Evolutionary conservation across 2,888 invertebrate genomes (phyloP), one percentile per base, ranked within the genome.

Genomic region (Chalcis sispes): DNA sequence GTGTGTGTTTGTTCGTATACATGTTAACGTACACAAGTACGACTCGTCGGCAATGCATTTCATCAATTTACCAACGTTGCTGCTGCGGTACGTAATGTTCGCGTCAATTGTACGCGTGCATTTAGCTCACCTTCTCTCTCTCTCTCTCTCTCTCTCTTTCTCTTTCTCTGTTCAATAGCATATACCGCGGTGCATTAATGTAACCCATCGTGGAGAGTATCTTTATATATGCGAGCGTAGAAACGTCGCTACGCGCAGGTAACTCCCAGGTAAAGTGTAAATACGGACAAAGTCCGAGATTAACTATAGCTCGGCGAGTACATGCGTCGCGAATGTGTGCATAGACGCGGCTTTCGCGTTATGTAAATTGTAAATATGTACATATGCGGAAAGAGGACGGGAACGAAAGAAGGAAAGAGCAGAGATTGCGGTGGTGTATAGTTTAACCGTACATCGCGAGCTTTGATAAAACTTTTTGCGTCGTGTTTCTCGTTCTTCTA

Each of bases 341-440:
- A 29, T 36, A 36, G 20, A 36, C 40, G 58, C 36, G n/a, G 27
- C 56, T 13, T 40, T 59, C 50, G 29, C 29, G 65, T 59, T 73
- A 67, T 67, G 73, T 54, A 67, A 73, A 73, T 73, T 67, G 73
- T 54, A 67, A 73, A 67, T 67, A 67, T 62, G 66, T 59, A 42
- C 61, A 58, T 50, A 29, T 36, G 15, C 42, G 25, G 42, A 20
- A 36, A 36, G 58, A 10, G 40, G 13, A 20, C 5, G 27, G 15
- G 36, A 15, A 18, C 23, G 52, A 15, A 23, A 1, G 32, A 32
- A 40, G 29, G 1, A 18, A 20, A 64, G 18, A n/a, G n/a, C 15
- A 36, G 36, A 36, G 42, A 15, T 8, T 13, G 42, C 7, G 15
- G 15, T 8, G 42, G 42, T 36, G 4, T 36, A 36, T 36, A 36